These are phyloP conservation scores for Apodemus speciosus DNA, from an alignment of 2,113 vertebrate species.

Conservation along the genomic window DNA sequence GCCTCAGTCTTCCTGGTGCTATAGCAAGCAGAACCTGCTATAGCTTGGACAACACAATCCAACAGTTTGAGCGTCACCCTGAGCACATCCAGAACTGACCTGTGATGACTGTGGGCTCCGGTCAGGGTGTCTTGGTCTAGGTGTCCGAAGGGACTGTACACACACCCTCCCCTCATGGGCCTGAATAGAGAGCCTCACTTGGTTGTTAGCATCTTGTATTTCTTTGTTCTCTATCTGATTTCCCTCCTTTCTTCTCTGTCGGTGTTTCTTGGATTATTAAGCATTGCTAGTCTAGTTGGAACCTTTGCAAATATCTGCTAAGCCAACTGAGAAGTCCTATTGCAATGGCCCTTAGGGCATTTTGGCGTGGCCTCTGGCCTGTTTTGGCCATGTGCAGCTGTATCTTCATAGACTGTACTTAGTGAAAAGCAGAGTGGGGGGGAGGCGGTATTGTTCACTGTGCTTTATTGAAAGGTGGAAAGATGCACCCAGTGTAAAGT, in stretches of 20 bases:
- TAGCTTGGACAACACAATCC: neutral
- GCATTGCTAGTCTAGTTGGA: neutral
- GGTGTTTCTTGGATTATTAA: neutral
- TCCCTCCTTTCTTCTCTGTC: neutral
- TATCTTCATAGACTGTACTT: neutral
- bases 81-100: neutral
- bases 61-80: neutral
- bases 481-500: fast-evolving
- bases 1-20: neutral
- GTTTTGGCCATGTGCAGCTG: neutral
- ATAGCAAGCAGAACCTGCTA: neutral
- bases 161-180: fast-evolving
- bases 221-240: neutral
- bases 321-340: neutral
- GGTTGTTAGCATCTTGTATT: neutral
- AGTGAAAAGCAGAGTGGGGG: neutral
- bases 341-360: neutral
- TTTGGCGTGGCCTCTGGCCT: neutral
- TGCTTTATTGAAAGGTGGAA: neutral
- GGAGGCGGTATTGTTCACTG: neutral
- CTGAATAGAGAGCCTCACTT: fast-evolving
- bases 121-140: neutral
- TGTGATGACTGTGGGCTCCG: neutral
- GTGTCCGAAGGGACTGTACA: neutral
- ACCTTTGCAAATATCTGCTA: fast-evolving